Evolutionary conservation across 2,113 vertebrate genomes (phyloP).

Genomic region (Poeciliopsis turrubarensis): DNA sequence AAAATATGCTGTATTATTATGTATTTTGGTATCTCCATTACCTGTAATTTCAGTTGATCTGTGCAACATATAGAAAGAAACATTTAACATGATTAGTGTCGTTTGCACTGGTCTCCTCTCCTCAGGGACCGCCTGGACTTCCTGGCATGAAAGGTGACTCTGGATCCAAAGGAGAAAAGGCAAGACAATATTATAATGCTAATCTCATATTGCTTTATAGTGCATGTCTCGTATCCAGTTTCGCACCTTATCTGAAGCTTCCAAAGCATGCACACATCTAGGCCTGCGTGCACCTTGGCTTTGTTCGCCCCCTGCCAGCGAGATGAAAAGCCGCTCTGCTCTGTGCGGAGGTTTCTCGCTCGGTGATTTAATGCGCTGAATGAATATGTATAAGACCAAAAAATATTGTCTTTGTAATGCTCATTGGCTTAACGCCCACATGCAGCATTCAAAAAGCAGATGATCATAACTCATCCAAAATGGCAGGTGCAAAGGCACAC

Average conservation of each 20-base stretch:
- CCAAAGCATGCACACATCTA: conserved; percentile 50
- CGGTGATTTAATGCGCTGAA: conserved; percentile 48
- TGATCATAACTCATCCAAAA: conserved; percentile 47
- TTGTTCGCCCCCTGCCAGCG: conserved; percentile 20
- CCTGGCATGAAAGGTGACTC: conserved; percentile 96
- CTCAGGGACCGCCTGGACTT: conserved; percentile 93
- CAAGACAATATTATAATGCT: conserved; percentile 71
- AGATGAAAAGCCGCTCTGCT: conserved; percentile 22
- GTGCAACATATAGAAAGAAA: neutral
- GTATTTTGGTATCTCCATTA: neutral
- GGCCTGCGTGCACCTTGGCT: conserved; percentile 22
- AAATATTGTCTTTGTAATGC: conserved; percentile 55
- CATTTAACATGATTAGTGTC: conserved; percentile 4
- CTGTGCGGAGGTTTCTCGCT: conserved; percentile 22
- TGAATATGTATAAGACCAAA: conserved; percentile 65
- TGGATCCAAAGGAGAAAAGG: conserved; percentile 96
- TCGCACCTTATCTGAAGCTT: conserved; percentile 51
- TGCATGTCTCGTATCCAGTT: conserved; percentile 56
- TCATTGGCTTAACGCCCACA: conserved; percentile 58
- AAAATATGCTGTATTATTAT: neutral
- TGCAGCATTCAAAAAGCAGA: conserved; percentile 50
- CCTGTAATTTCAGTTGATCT: neutral
- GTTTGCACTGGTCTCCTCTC: conserved; percentile 28
- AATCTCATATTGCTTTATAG: conserved; percentile 65
- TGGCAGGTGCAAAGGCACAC: conserved; percentile 53